phyloP scores from a whole-genome alignment of 2,797 vertebrate genomes.

The Diceros bicornis region DNA sequence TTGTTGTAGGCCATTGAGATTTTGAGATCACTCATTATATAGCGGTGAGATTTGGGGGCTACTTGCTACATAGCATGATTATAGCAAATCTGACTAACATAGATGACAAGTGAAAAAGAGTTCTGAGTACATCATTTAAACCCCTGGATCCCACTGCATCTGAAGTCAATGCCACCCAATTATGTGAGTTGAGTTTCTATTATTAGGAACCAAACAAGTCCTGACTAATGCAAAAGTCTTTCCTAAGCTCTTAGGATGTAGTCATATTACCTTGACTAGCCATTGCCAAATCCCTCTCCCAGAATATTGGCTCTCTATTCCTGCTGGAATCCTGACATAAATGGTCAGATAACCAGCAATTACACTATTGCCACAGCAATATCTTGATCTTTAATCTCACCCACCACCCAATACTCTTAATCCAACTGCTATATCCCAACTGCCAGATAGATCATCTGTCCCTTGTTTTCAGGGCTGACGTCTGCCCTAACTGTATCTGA shows the following conservation, averaged over 20 bases:
- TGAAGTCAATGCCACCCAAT: not conserved
- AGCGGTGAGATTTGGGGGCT: not conserved
- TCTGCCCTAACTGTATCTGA: not conserved
- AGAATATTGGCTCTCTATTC: not conserved
- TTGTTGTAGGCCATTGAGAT: not conserved
- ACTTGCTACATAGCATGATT: not conserved
- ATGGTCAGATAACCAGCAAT: not conserved
- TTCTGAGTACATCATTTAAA: not conserved
- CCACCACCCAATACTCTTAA: not conserved
- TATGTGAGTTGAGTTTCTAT: not conserved
- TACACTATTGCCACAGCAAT: not conserved
- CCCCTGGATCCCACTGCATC: not conserved
- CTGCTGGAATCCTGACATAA: not conserved
- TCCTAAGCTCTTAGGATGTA: not conserved
- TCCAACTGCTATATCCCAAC: not conserved
- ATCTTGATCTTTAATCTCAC: conserved; percentile 1
- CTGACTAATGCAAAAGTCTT: not conserved
- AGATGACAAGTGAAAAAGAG: not conserved
- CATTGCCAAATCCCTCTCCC: not conserved
- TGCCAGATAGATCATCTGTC: not conserved
- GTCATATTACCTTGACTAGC: not conserved
- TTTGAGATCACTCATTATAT: not conserved
- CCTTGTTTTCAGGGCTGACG: not conserved
- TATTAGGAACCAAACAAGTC: not conserved
- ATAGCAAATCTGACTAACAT: not conserved